Evolutionary conservation across 2,888 invertebrate species (phyloP).

Genomic region (Nephrotoma flavescens): DNA sequence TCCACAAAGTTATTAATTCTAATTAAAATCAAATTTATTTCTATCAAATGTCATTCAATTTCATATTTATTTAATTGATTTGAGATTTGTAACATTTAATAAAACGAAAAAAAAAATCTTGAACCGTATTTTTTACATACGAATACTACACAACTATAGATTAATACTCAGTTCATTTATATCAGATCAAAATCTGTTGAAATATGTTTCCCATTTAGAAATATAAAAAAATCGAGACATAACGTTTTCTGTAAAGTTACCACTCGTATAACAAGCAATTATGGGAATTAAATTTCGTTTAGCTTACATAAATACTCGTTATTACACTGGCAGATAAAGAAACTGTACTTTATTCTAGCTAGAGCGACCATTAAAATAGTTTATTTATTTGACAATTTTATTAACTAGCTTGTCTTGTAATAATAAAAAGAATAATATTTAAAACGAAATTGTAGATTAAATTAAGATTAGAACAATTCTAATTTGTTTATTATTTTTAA

Average conservation of each 20-base stretch:
- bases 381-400: neutral
- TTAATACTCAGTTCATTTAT: neutral
- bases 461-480: neutral
- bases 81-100: neutral
- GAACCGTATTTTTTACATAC: too few relatives aligned
- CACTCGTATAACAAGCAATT: neutral
- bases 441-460: neutral
- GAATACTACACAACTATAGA: too few relatives aligned
- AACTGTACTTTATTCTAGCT: neutral
- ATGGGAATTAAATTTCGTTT: neutral
- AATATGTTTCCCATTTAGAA: neutral
- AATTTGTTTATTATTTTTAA: neutral
- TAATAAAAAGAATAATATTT: neutral
- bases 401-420: neutral
- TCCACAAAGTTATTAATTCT: neutral
- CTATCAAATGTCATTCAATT: neutral
- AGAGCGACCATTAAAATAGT: neutral
- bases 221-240: neutral
- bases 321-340: too few relatives aligned
- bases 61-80: neutral
- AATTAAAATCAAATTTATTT: neutral
- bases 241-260: neutral
- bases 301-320: neutral
- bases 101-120: neutral
- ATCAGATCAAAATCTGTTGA: neutral